These are phyloP conservation scores for Tetragonisca angustula DNA, from an alignment of 2,888 invertebrate species.

Conservation along the genomic window DNA sequence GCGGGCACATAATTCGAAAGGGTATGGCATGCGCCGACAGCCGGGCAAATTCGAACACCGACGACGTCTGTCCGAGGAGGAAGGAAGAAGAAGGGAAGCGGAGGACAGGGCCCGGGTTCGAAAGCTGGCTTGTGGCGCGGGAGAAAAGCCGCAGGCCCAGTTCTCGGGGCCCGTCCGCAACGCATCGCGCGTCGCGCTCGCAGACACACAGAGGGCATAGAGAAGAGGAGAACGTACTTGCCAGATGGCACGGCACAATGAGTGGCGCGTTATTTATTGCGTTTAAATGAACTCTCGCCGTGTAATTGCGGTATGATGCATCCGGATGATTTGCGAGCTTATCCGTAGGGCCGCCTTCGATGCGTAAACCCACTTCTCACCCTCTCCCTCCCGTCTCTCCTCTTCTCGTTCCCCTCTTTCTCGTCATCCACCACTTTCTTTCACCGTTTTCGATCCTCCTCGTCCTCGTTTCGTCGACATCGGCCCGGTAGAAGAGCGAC, in stretches of 20 bases:
- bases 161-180: conserved; percentile 18
- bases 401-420: background rate
- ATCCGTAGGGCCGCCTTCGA: conserved; percentile 72
- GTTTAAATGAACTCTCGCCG: conserved; percentile 83
- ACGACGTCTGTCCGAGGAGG: background rate
- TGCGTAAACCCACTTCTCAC: conserved; percentile 47
- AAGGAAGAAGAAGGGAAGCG: background rate
- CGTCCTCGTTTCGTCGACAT: background rate
- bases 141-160: conserved; percentile 52
- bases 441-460: background rate
- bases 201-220: conserved; percentile 44
- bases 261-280: conserved; percentile 82
- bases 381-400: background rate
- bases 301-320: conserved; percentile 83
- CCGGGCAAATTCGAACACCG: background rate
- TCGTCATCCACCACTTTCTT: background rate
- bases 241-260: conserved; percentile 78
- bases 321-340: conserved; percentile 82
- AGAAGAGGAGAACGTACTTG: conserved; percentile 46
- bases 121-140: background rate
- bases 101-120: background rate
- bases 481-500: conserved; percentile 51
- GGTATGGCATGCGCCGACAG: background rate
- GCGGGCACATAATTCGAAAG: background rate
- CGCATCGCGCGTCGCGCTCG: conserved; percentile 29